Evolutionary conservation across 2,113 vertebrate species (phyloP), one percentile per base, ranked within the genome.

Genomic region (Henicopernis longicauda): DNA sequence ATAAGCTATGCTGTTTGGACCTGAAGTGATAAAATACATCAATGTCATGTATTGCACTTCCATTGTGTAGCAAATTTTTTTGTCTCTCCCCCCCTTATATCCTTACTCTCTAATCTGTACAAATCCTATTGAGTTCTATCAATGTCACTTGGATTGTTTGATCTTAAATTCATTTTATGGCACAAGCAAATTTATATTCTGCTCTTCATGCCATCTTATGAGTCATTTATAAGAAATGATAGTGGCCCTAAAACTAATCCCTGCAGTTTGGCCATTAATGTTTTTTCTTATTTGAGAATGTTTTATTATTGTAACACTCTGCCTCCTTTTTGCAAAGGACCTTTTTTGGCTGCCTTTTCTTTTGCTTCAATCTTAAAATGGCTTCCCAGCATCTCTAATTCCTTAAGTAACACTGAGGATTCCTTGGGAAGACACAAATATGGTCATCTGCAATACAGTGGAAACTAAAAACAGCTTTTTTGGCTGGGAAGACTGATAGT

Each of bases 41-140:
- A 44, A 7, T 79, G 85, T 55, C 76, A 34, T 55, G 10, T 32
- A 44, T 22, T 92, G 18, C 71, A 54, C 67, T 86, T 92, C 38
- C 34, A 78, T 47, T 84, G 45, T 63, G 38, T 11, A 86, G 38
- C 16, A 86, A 55, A 0, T 25, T 29, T 55, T 83, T 94, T 89
- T 74, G 29, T 78, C 6, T 92, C 38, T 80, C 66, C 80, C 17
- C 6, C 9, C 3, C 9, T 93, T 55, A 55, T 44, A 78, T 36
- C 29, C 42, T 81, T 42, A 45, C 18, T 84, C n/a, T 86, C 18
- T 90, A 89, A 92, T 89, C 88, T 94, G 32, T 52, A 76, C 16
- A 97, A 93, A 97, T 95, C 63, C 76, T 81, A 71, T 22, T 93
- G 72, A 93, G 74, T 84, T 93, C 34, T 92, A 45, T 47, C 82